These are phyloP conservation scores for Nomada goodeniana DNA, from an alignment of 2,888 invertebrate genomes.

Conservation along the genomic window DNA sequence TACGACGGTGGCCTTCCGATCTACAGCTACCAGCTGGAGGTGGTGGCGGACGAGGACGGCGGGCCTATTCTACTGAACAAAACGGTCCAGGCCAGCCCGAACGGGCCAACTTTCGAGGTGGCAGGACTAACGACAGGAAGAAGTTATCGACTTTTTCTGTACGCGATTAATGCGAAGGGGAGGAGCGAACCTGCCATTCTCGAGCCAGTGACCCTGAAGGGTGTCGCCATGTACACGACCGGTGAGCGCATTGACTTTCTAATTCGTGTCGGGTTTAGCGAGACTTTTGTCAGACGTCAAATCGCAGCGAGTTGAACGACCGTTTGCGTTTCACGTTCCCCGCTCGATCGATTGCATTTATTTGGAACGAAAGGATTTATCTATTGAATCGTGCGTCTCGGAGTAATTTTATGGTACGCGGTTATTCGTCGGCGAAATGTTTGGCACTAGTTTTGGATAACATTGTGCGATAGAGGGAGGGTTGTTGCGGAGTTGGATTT, in stretches of 20 bases:
- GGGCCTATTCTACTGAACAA: constrained; percentile 74
- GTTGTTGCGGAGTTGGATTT: too few species aligned
- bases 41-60: constrained; percentile 78
- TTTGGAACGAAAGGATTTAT: too few species aligned
- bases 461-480: too few species aligned
- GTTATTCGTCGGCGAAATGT: too few species aligned
- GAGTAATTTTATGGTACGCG: too few species aligned
- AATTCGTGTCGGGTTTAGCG: constrained; percentile 32
- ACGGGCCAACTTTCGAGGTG: constrained; percentile 89
- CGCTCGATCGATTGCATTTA: not conserved
- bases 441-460: too few species aligned
- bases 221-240: constrained; percentile 92
- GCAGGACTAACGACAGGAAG: constrained; percentile 90
- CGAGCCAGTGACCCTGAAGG: constrained; percentile 93
- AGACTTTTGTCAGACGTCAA: constrained; percentile 33
- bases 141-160: constrained; percentile 92
- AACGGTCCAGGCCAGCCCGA: constrained; percentile 87
- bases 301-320: not conserved
- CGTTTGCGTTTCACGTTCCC: constrained; percentile 8
- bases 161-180: constrained; percentile 95
- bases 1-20: constrained; percentile 93
- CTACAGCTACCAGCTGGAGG: constrained; percentile 79
- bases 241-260: constrained; percentile 86
- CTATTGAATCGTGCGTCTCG: too few species aligned
- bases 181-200: constrained; percentile 93